Conservation (phyloP, 1,140 invertebrate species). For the Zaprionus ornatus region DNA sequence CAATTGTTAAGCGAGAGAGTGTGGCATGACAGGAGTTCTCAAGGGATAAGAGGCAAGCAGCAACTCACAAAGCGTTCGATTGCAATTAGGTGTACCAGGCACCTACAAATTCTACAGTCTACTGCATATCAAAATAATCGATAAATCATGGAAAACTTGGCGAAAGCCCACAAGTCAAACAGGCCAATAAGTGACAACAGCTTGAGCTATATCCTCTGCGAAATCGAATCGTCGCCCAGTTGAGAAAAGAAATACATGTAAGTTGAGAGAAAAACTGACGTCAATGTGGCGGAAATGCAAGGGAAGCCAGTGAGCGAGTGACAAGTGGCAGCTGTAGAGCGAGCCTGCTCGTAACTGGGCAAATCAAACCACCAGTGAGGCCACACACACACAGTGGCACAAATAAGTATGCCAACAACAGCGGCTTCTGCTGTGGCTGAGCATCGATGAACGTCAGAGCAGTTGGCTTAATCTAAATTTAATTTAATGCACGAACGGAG, state of each 20-base stretch:
- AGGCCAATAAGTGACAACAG: conserved; percentile 22
- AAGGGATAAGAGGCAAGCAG: conserved; percentile 28
- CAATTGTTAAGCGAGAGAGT: conserved; percentile 14
- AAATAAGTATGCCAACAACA: conserved; percentile 62
- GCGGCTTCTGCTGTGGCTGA: conserved; percentile 12
- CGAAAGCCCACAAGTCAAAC: background rate
- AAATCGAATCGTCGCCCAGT: conserved; percentile 19
- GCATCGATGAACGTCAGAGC: conserved; percentile 53
- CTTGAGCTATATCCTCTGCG: conserved; percentile 28
- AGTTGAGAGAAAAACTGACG: conserved; percentile 69
- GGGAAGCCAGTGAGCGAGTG: conserved; percentile 29
- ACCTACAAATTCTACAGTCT: background rate
- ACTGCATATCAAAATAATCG: background rate
- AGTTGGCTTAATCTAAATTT: conserved; percentile 79
- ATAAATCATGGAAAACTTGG: background rate
- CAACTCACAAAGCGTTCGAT: background rate
- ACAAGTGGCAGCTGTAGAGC: conserved; percentile 57
- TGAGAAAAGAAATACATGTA: conserved; percentile 37
- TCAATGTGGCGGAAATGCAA: conserved; percentile 67
- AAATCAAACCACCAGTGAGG: conserved; percentile 17
- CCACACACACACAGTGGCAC: conserved; percentile 51
- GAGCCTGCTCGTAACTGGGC: background rate
- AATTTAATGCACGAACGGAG: conserved; percentile 81
- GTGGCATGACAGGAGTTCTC: conserved; percentile 39
- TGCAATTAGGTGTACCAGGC: background rate